Evolutionary conservation across 2,888 invertebrate genomes (phyloP).

Genomic region (Lapara coniferarum): DNA sequence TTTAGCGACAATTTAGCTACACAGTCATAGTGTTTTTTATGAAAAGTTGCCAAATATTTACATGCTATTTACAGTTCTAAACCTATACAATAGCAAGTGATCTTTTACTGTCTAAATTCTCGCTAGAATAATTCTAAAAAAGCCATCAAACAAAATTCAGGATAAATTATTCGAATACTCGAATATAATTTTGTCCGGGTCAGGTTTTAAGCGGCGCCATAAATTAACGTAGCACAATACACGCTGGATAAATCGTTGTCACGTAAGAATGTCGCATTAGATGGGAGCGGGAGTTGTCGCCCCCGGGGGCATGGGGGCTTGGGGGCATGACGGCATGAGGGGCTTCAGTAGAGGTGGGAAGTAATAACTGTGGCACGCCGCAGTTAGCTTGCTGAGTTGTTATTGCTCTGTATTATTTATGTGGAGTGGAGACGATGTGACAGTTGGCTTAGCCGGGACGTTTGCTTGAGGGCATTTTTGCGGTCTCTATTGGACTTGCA

Average conservation of each 20-base stretch:
- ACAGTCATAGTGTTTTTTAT: too few species aligned
- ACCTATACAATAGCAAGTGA: too few species aligned
- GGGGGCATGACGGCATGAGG: slow-evolving; percentile 5
- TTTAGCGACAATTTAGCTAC: too few species aligned
- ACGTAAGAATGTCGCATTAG: slow-evolving; percentile 81
- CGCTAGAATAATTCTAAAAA: background rate
- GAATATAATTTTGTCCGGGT: slow-evolving; percentile 63
- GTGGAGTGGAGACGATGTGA: slow-evolving; percentile 62
- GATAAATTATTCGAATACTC: slow-evolving; percentile 44
- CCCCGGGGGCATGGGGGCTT: slow-evolving; percentile 36
- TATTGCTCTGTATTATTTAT: slow-evolving; percentile 79
- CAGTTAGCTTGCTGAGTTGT: slow-evolving; percentile 72
- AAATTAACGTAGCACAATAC: slow-evolving; percentile 79
- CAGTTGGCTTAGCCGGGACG: slow-evolving; percentile 52
- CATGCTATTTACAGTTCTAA: too few species aligned
- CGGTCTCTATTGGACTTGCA: slow-evolving; percentile 4
- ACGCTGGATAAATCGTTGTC: slow-evolving; percentile 81
- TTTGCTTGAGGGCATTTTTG: slow-evolving; percentile 15
- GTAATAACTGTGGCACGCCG: slow-evolving; percentile 76
- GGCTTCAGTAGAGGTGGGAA: slow-evolving; percentile 37
- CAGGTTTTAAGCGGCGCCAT: slow-evolving; percentile 69
- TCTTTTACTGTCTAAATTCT: too few species aligned
- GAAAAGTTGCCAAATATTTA: too few species aligned
- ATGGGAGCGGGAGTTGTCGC: slow-evolving; percentile 44
- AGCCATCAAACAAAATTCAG: slow-evolving; percentile 4